Percentiles rank a stretch among this genome's conserved stretches.
phyloP scores from a whole-genome alignment of 1,140 invertebrate species.

The Drosophila lini region DNA sequence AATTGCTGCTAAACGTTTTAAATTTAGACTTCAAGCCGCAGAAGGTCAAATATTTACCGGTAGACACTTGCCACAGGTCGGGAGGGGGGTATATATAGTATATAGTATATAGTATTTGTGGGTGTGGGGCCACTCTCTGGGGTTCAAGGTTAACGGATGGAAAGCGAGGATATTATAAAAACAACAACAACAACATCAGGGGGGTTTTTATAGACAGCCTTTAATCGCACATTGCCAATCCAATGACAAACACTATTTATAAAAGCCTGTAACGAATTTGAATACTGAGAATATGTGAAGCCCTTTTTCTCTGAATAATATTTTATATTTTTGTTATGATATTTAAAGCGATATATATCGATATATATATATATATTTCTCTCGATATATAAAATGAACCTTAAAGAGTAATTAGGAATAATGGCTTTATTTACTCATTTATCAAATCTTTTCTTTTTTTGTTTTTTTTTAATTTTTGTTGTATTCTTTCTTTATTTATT shows the following conservation, averaged over 20 bases:
- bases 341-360: too few species aligned
- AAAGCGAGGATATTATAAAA: conserved; percentile 47
- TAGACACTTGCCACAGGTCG: not conserved
- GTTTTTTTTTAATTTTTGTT: too few species aligned
- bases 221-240: conserved; percentile 27
- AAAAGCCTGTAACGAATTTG: conserved; percentile 2
- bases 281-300: not conserved
- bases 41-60: conserved; percentile 34
- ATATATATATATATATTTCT: too few species aligned
- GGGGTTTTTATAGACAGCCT: not conserved
- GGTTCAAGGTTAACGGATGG: conserved; percentile 23
- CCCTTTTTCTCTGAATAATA: not conserved
- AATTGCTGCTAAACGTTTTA: conserved; percentile 32
- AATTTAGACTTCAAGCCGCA: conserved; percentile 38
- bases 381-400: too few species aligned
- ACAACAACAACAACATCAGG: conserved; percentile 39
- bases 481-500: too few species aligned
- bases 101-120: not conserved
- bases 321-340: too few species aligned
- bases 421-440: too few species aligned
- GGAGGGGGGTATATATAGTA: not conserved
- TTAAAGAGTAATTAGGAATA: too few species aligned
- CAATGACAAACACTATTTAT: conserved; percentile 39
- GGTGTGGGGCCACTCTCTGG: not conserved
- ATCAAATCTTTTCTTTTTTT: too few species aligned